Conservation (phyloP, 2,888 invertebrate genomes). For the Salticus scenicus region DNA sequence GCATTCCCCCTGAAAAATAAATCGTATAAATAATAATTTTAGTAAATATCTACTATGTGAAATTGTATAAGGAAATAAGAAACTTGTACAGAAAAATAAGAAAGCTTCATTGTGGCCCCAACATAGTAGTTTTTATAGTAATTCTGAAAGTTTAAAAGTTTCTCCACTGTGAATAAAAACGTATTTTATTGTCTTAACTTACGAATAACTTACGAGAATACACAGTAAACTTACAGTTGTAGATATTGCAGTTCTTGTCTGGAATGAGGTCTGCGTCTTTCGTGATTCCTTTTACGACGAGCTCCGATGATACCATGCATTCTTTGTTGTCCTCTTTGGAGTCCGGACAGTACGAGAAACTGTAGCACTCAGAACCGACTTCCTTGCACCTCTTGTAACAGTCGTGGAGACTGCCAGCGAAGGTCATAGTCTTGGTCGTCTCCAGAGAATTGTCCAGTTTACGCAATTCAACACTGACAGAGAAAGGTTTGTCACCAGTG, state of each 20-base stretch:
- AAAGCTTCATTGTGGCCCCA: too few relatives aligned
- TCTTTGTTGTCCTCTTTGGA: constrained; percentile 24
- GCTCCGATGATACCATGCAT: constrained; percentile 31
- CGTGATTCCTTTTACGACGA: not conserved
- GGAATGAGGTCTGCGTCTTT: not conserved
- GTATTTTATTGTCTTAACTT: too few relatives aligned
- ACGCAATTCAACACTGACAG: not conserved
- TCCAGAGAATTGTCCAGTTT: not conserved
- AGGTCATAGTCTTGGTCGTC: not conserved
- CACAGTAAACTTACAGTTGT: constrained; percentile 47
- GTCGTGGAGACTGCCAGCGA: constrained; percentile 25
- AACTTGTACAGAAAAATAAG: too few relatives aligned
- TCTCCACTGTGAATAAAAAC: too few relatives aligned
- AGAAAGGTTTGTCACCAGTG: constrained; percentile 42
- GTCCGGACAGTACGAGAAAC: constrained; percentile 57
- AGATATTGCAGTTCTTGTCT: constrained; percentile 38
- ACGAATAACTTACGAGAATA: too few relatives aligned
- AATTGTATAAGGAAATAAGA: too few relatives aligned
- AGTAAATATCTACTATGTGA: too few relatives aligned
- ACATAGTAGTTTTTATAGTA: too few relatives aligned
- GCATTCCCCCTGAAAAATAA: too few relatives aligned
- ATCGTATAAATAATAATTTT: too few relatives aligned
- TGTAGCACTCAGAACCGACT: constrained; percentile 31
- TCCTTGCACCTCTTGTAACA: constrained; percentile 56
- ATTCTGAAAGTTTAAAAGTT: too few relatives aligned